Base-by-base conservation (phyloP, 2,888 invertebrate species). In the Platycnemis pennipes region DNA sequence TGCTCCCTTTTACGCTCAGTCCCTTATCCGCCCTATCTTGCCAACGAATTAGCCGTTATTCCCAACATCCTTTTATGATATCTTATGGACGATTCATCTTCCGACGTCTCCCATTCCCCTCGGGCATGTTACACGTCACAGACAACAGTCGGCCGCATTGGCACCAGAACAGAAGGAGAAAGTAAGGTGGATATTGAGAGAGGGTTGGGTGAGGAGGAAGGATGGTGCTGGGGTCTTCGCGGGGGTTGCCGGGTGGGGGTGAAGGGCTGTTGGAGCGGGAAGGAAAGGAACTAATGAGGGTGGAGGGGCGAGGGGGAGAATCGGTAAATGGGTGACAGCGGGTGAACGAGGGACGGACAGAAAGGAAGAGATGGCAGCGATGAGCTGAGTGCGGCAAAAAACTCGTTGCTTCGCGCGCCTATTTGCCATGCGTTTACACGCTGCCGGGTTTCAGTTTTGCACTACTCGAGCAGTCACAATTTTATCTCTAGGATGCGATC, bases 31-130 rank as follows among this genome's bases (percentile, higher is more conserved):
- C n/a, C n/a, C n/a, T n/a, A n/a, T 63, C 44, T n/a, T 26, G 42
- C 45, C 91, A 63, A 44, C 69, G 45, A 91, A 91, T 91, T 89
- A 89, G 89, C 89, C 56, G 56, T 89, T 91, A 69, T 91, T 91
- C 45, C 91, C 63, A 91, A 91, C 91, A 69, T 69, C 91, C 91
- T 69, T 69, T 69, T 91, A 69, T 91, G 91, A 91, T 91, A 91
- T 91, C 91, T 91, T 91, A 42, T 44, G 49, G 69, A 69, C 91
- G 91, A 91, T 91, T 91, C 91, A 91, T 91, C 91, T 91, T 91
- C 89, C 89, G 88, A 88, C 53, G 44, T 49, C 88, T 63, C 89
- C 56, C 46, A 53, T 89, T 37, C 53, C 91, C 91, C 69, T n/a
- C 45, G 44, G 91, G 63, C 63, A 44, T 91, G 91, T 91, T 91